Percentiles rank a stretch among this genome's conserved stretches.
phyloP scores from a whole-genome alignment of 2,113 vertebrate species.

The Poicephalus gulielmi region DNA sequence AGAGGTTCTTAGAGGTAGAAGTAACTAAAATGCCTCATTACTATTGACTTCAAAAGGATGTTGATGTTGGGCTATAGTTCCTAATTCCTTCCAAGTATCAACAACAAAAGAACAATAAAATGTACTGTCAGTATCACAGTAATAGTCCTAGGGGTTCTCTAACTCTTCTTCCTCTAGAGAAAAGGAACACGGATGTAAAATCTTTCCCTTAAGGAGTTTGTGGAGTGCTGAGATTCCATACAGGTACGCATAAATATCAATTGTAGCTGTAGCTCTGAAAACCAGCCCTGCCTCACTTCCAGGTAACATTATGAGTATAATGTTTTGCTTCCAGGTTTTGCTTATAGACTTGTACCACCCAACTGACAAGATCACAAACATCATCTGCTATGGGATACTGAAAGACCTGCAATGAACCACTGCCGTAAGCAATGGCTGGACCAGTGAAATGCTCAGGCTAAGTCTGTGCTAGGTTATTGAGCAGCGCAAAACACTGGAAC shows the following conservation, averaged over 20 bases:
- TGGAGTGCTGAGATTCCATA: not conserved
- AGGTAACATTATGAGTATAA: not conserved
- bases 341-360: not conserved
- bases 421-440: not conserved
- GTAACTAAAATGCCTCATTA: not conserved
- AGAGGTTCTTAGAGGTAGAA: not conserved
- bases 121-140: not conserved
- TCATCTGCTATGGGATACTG: fast-evolving
- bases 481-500: not conserved
- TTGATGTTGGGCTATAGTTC: not conserved
- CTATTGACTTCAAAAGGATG: not conserved
- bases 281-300: not conserved
- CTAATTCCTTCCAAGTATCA: not conserved
- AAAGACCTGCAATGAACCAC: not conserved
- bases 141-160: not conserved
- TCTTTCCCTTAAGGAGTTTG: not conserved
- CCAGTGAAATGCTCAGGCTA: not conserved
- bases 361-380: not conserved
- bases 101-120: not conserved
- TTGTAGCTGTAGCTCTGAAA: not conserved
- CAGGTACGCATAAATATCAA: fast-evolving
- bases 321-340: not conserved
- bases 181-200: not conserved
- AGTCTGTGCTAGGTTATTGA: not conserved
- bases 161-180: not conserved